These are phyloP conservation scores for Shinisaurus crocodilurus DNA, from an alignment of 2,113 vertebrate species.

Conservation along the genomic window DNA sequence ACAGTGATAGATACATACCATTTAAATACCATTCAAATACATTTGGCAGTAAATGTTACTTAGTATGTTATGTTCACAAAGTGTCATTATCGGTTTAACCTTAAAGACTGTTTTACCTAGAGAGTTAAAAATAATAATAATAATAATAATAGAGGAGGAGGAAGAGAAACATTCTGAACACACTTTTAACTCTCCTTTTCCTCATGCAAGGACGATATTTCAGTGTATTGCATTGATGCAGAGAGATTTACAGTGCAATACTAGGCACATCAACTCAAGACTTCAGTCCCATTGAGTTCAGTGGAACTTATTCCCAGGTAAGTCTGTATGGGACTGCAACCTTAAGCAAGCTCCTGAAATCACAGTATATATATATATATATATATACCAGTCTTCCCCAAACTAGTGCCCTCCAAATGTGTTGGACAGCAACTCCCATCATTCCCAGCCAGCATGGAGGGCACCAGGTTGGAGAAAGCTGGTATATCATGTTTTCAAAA, in stretches of 20 bases:
- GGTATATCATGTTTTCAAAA: not conserved
- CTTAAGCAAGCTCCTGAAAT: not conserved
- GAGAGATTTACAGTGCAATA: not conserved
- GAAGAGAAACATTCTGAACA: not conserved
- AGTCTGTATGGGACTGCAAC: not conserved
- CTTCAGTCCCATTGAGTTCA: not conserved
- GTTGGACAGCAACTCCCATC: no score
- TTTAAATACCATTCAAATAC: constrained; percentile 42
- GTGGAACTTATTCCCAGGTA: not conserved
- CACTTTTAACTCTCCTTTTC: constrained; percentile 43
- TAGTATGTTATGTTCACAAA: not conserved
- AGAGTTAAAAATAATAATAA: not conserved
- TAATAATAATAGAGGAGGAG: not conserved
- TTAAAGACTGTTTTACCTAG: constrained; percentile 37
- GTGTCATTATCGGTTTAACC: constrained; percentile 40
- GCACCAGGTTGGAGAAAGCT: no score
- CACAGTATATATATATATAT: no score
- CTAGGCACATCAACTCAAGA: not conserved
- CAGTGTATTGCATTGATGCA: constrained; percentile 11
- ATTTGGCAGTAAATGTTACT: constrained; percentile 46
- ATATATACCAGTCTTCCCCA: not conserved
- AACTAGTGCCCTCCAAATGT: no score
- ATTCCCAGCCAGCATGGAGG: no score
- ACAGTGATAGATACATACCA: constrained; percentile 51
- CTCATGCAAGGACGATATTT: not conserved